Evolutionary conservation across 2,113 vertebrate genomes (phyloP).

Genomic region (Archocentrus centrarchus): DNA sequence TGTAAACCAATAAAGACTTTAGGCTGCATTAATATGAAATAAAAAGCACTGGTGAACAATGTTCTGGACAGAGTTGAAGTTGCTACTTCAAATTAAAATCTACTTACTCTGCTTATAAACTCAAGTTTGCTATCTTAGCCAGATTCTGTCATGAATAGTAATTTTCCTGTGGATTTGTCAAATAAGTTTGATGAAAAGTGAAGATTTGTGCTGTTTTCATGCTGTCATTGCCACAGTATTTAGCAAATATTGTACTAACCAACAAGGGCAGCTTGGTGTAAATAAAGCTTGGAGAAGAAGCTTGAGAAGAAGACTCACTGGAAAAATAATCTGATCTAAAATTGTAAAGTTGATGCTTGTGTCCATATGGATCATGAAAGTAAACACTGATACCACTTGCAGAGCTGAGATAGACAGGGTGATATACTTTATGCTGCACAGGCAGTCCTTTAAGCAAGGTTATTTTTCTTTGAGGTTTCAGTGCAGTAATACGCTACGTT

Average conservation of each 20-base stretch:
- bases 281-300: background rate
- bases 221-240: background rate
- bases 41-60: background rate
- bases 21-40: background rate
- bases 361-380: conserved; percentile 9
- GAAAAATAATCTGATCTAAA: conserved; percentile 4
- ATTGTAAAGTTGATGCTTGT: background rate
- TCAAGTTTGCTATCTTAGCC: background rate
- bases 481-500: background rate
- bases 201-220: conserved; percentile 21
- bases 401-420: background rate
- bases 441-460: no score
- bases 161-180: background rate
- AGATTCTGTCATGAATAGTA: background rate
- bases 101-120: background rate
- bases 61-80: background rate
- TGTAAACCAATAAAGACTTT: background rate
- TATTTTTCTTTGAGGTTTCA: background rate
- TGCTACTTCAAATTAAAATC: background rate
- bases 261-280: background rate
- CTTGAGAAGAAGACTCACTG: conserved; percentile 2
- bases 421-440: no score
- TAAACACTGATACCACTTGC: background rate
- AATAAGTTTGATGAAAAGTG: background rate
- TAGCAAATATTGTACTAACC: conserved; percentile 26